phyloP scores from a whole-genome alignment of 1,140 invertebrate genomes.

The honey bee (Apis mellifera) region DNA sequence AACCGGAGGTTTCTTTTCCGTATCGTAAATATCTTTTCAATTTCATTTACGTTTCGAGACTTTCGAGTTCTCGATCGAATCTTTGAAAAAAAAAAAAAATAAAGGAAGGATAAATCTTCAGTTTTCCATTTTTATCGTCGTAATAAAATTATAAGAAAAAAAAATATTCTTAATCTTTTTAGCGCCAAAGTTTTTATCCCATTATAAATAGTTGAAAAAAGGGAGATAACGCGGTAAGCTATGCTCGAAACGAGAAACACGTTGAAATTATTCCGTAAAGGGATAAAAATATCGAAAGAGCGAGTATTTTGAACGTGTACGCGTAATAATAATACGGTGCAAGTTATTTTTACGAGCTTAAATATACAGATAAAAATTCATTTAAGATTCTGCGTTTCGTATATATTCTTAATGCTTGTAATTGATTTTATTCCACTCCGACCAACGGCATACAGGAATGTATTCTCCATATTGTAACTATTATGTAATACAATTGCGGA shows the following conservation, averaged over 20 bases:
- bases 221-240: no score
- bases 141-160: not conserved
- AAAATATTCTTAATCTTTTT: not conserved
- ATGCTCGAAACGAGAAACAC: not conserved
- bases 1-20: not conserved
- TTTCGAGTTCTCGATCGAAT: not conserved
- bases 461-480: not conserved
- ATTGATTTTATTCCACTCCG: not conserved
- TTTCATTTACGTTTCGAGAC: no score
- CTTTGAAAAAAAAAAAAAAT: not conserved
- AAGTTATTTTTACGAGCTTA: not conserved
- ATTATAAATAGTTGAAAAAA: not conserved
- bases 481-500: conserved; percentile 47
- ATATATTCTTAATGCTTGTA: not conserved
- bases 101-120: conserved; percentile 27
- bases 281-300: not conserved
- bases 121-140: conserved; percentile 37
- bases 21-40: not conserved
- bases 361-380: not conserved
- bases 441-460: not conserved
- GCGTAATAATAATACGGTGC: no score
- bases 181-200: no score
- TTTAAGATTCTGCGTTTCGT: not conserved
- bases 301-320: not conserved
- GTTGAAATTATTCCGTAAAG: not conserved